Percentiles rank a stretch among this genome's conserved stretches.
phyloP scores from a whole-genome alignment of 2,113 vertebrate genomes.

The Callipepla californica region DNA sequence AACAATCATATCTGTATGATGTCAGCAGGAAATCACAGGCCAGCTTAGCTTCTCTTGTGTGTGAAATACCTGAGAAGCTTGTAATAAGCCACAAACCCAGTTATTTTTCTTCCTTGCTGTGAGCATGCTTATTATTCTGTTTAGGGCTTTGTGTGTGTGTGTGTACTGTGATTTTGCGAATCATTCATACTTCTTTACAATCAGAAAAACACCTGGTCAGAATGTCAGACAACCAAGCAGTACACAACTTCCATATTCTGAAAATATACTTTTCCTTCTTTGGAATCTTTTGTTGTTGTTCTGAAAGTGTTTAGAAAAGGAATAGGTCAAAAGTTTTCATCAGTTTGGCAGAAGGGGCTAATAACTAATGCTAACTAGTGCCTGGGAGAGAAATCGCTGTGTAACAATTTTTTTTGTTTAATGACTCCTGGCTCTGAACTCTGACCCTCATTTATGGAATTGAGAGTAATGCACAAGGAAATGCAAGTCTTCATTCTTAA shows the following conservation, averaged over 20 bases:
- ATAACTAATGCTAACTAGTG: neutral
- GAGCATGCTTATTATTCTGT: neutral
- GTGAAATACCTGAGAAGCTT: neutral
- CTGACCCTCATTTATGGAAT: neutral
- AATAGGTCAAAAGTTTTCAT: neutral
- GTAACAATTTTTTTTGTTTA: neutral
- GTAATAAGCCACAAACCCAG: neutral
- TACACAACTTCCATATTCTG: neutral
- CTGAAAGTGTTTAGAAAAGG: neutral
- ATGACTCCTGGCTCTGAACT: neutral
- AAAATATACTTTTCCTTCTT: neutral
- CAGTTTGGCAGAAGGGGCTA: neutral
- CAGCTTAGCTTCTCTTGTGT: neutral
- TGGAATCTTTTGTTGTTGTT: neutral
- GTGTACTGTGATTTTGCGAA: neutral
- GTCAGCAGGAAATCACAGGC: neutral
- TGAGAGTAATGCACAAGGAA: neutral
- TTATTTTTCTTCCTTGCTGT: neutral
- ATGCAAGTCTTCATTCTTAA: neutral
- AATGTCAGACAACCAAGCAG: neutral
- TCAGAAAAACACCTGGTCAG: rapidly evolving
- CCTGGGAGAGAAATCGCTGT: neutral
- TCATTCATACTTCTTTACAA: neutral
- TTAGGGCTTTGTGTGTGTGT: neutral
- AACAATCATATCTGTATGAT: neutral